A percentile compares a stretch with the other conserved stretches of the same genome.
Conservation (phyloP, 1,140 invertebrate genomes). For the Trichoplusia ni region DNA sequence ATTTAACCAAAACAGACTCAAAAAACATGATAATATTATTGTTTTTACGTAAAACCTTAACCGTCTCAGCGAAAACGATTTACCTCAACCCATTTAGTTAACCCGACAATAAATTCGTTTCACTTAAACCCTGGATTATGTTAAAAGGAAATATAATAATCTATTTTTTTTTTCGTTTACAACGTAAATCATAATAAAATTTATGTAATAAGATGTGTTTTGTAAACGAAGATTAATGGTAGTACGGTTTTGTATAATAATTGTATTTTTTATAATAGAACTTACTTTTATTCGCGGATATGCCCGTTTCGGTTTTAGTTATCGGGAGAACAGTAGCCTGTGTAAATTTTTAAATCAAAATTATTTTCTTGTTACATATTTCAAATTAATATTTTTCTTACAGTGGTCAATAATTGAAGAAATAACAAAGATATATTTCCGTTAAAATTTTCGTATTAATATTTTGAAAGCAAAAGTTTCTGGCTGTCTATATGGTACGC, state of each 20-base stretch:
- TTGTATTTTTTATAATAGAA: conserved; percentile 10
- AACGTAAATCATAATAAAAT: conserved; percentile 16
- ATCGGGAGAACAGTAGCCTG: no score
- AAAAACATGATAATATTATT: no score
- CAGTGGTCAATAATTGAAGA: neutral
- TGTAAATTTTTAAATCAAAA: no score
- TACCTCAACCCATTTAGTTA: neutral
- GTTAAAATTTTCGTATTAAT: neutral
- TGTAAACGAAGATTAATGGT: conserved; percentile 10
- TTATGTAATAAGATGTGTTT: neutral
- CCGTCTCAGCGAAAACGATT: neutral
- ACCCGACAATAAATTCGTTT: neutral
- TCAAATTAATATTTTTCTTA: no score
- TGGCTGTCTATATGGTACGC: no score
- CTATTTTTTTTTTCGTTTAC: neutral
- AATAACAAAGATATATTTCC: no score
- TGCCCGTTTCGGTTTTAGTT: no score
- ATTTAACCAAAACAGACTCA: no score
- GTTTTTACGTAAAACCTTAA: no score
- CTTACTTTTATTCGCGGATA: no score
- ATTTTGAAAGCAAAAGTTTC: no score
- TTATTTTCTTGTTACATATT: no score
- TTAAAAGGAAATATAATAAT: conserved; percentile 13
- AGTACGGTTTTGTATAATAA: neutral
- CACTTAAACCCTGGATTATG: neutral